phyloP scores from a whole-genome alignment of 2,797 vertebrate genomes.

The Hafferia zeledoni region DNA sequence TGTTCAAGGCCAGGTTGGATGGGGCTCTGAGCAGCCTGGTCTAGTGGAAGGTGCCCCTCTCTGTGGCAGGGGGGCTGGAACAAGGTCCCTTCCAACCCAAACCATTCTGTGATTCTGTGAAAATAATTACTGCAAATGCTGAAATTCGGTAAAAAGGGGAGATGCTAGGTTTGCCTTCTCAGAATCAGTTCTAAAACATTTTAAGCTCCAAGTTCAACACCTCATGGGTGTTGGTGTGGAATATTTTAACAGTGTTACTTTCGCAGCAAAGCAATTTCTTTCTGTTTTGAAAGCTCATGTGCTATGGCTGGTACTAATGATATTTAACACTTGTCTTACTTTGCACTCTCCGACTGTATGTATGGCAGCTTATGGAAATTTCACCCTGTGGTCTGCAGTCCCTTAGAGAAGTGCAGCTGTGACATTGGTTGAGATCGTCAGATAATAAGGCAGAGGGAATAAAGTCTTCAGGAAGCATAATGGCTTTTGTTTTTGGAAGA shows the following conservation, averaged over 20 bases:
- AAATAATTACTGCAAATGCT: background rate
- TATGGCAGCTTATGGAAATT: background rate
- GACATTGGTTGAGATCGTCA: constrained; percentile 7
- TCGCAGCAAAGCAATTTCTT: background rate
- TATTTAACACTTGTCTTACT: background rate
- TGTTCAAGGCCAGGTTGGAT: background rate
- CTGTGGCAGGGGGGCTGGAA: background rate
- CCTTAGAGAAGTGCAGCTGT: constrained; percentile 8
- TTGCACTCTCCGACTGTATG: background rate
- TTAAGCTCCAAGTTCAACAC: background rate
- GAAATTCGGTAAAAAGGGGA: background rate
- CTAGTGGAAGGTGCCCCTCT: background rate
- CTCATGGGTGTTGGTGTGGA: background rate
- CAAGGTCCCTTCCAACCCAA: background rate
- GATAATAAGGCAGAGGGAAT: background rate
- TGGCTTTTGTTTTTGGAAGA: constrained; percentile 11
- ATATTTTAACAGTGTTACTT: constrained; percentile 14
- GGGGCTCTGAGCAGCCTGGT: background rate
- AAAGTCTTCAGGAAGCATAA: background rate
- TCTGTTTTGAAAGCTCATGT: background rate
- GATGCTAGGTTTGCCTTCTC: background rate
- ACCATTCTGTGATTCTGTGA: background rate
- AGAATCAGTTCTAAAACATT: background rate
- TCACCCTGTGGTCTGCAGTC: background rate
- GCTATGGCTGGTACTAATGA: background rate